Percentiles rank a stretch among this genome's conserved stretches.
Evolutionary conservation across 2,888 invertebrate genomes (phyloP).

Genomic region (Laothoe populi): DNA sequence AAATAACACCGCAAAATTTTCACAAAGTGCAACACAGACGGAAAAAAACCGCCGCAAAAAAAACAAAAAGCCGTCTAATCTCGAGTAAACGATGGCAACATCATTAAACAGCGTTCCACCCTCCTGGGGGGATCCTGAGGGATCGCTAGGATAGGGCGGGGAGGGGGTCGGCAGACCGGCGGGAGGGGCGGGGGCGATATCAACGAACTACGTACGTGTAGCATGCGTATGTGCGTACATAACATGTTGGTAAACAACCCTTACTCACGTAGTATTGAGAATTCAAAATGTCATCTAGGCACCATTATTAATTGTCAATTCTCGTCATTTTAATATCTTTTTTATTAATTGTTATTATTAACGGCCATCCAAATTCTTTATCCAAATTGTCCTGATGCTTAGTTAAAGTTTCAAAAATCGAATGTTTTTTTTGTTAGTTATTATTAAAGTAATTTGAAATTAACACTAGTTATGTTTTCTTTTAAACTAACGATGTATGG

Average conservation of each 20-base stretch:
- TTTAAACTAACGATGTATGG: too few relatives aligned
- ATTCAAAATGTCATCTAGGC: background rate
- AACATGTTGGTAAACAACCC: constrained; percentile 80
- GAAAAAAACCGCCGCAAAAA: constrained; percentile 46
- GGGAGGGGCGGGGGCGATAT: constrained; percentile 56
- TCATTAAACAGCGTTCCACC: constrained; percentile 70
- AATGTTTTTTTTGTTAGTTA: background rate
- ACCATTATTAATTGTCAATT: background rate
- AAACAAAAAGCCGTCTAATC: constrained; percentile 41
- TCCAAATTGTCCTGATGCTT: background rate
- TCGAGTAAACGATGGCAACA: constrained; percentile 73
- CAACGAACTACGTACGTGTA: constrained; percentile 76
- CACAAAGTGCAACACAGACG: constrained; percentile 37
- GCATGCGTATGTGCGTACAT: constrained; percentile 69
- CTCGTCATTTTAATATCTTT: background rate
- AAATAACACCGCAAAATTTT: constrained; percentile 23
- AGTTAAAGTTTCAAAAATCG: constrained; percentile 1
- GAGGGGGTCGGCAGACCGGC: constrained; percentile 40
- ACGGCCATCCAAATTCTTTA: too few relatives aligned
- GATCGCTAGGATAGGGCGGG: constrained; percentile 38
- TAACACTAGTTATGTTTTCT: too few relatives aligned
- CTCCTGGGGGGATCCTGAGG: constrained; percentile 54
- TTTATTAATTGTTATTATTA: background rate
- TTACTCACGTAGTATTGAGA: constrained; percentile 24
- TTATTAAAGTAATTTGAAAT: background rate